phyloP scores from a whole-genome alignment of 2,888 invertebrate species.

The Cacoxenus indagator region DNA sequence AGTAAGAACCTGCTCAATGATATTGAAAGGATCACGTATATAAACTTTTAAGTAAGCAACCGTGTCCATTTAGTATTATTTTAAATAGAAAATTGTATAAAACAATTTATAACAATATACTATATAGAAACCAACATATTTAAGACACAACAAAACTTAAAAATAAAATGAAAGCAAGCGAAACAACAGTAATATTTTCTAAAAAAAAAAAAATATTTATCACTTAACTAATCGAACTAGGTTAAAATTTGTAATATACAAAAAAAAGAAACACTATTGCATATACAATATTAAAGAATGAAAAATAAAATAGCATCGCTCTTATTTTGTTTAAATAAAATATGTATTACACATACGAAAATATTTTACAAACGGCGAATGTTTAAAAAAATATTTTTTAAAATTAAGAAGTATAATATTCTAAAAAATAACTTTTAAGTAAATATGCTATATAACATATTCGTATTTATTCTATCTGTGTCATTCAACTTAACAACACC shows the following conservation, averaged over 20 bases:
- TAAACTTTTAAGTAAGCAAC: not conserved
- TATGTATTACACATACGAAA: not conserved
- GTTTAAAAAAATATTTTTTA: not conserved
- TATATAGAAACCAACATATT: not conserved
- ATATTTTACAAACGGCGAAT: not conserved
- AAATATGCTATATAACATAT: slow-evolving; percentile 10
- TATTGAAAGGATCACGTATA: not conserved
- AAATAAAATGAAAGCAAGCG: no score
- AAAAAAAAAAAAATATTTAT: no score
- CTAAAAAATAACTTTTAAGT: not conserved
- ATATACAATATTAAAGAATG: no score
- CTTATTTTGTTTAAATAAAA: not conserved
- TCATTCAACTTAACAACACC: not conserved
- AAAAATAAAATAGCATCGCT: no score
- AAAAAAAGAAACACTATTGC: no score
- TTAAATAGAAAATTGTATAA: not conserved
- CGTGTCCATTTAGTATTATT: slow-evolving; percentile 8
- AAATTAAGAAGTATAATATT: not conserved
- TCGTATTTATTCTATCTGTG: slow-evolving; percentile 13
- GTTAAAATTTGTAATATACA: no score
- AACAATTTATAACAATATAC: not conserved
- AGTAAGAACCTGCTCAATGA: not conserved
- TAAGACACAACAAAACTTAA: no score
- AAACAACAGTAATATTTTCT: no score
- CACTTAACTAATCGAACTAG: no score